A percentile compares a stretch with the other conserved stretches of the same genome.
Evolutionary conservation across 1,140 invertebrate species (phyloP).

Genomic region (Oedothorax gibbosus): DNA sequence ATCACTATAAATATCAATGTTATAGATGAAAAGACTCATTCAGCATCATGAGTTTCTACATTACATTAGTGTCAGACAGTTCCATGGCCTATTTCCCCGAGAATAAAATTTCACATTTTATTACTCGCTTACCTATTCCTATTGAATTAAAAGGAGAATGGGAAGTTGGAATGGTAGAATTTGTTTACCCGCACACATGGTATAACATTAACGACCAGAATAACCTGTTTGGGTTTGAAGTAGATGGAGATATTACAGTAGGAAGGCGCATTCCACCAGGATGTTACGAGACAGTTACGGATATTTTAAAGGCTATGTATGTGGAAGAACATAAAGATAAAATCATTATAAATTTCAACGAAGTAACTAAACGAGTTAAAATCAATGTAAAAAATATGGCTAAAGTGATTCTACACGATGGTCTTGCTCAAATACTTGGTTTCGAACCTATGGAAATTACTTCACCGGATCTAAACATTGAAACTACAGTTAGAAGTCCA

Average conservation of each 20-base stretch:
- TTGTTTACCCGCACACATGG: constrained; percentile 25
- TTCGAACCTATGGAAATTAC: neutral
- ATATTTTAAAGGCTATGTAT: neutral
- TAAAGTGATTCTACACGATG: constrained; percentile 4
- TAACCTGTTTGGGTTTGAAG: neutral
- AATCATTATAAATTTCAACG: neutral
- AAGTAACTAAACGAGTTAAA: neutral
- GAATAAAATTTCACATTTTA: constrained; percentile 28
- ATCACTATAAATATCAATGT: neutral
- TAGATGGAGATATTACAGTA: too few species aligned
- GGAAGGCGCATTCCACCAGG: neutral
- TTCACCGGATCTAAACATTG: neutral
- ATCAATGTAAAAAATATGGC: neutral
- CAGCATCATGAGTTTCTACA: constrained; percentile 1
- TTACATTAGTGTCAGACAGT: neutral
- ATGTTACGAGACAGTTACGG: neutral
- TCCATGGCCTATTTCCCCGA: neutral
- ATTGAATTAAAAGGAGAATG: constrained; percentile 21
- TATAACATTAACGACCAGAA: neutral
- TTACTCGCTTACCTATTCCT: neutral
- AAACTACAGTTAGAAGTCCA: neutral
- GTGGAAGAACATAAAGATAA: too few species aligned
- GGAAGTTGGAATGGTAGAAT: constrained; percentile 5
- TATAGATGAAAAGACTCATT: neutral
- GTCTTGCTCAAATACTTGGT: neutral